Evolutionary conservation across 2,888 invertebrate genomes (phyloP).

Genomic region (Serrognathus titanus): DNA sequence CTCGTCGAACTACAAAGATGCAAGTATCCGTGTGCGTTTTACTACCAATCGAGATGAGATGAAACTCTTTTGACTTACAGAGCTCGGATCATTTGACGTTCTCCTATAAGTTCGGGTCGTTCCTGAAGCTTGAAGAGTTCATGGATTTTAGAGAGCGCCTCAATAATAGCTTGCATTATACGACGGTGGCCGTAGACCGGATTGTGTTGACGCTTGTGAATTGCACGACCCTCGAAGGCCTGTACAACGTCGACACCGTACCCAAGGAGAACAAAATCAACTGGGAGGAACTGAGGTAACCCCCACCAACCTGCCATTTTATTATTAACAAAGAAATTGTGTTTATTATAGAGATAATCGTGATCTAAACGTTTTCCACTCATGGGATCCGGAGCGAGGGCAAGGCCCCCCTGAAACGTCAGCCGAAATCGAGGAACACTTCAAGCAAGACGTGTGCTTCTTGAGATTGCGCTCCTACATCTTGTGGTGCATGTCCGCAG

Average conservation of each 20-base stretch:
- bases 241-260: conserved; percentile 58
- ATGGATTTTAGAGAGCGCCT: conserved; percentile 78
- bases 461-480: conserved; percentile 38
- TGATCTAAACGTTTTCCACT: conserved; percentile 67
- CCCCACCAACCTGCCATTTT: no score
- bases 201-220: conserved; percentile 66
- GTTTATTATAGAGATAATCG: conserved; percentile 83
- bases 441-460: conserved; percentile 39
- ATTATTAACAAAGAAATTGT: no score
- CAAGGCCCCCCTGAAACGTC: conserved; percentile 41
- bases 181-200: conserved; percentile 62
- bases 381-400: conserved; percentile 62
- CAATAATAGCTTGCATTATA: conserved; percentile 77
- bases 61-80: conserved; percentile 50
- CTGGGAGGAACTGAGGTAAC: conserved; percentile 54
- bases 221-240: conserved; percentile 52
- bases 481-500: conserved; percentile 33
- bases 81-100: conserved; percentile 87
- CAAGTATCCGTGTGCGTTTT: conserved; percentile 47
- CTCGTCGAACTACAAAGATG: conserved; percentile 84
- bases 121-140: conserved; percentile 88
- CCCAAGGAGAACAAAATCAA: conserved; percentile 58
- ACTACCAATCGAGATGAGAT: not conserved
- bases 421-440: conserved; percentile 39
- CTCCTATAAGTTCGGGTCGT: conserved; percentile 92